Base-by-base conservation (phyloP, 2,113 vertebrate species). In the Varanus salvator region DNA sequence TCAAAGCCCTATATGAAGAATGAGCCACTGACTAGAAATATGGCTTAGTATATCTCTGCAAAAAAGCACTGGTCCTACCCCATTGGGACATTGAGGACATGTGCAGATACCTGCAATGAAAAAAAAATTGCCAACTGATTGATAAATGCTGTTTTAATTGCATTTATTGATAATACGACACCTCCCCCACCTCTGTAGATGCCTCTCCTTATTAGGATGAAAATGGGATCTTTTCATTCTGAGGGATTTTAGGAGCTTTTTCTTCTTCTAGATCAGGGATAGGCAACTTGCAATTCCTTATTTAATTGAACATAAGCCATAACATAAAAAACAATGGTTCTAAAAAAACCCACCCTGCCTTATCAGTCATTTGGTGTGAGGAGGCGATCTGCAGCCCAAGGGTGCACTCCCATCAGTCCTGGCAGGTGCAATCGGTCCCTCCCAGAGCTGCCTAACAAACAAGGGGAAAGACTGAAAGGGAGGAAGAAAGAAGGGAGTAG, bases 51-150 rank as follows among this genome's bases (percentile, higher is more conserved):
- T 74, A 27, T 60, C 14, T 60, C 44, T n/a, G 80, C 38, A 31
- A 17, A 12, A 57, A 93, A 94, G 92, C 92, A 88, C 87, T 89
- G 78, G 92, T 93, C 74, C 89, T 86, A 92, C 94, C 78, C 86
- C 90, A 96, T 78, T 87, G 91, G 80, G 91, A 90, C 93, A 91
- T 93, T 90, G 91, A 96, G 88, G 94, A 84, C 80, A 90, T 93
- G 80, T 88, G 87, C 91, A 80, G 77, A 60, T 89, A 86, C 78
- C 92, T 80, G 1, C 21, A 72, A 92, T 94, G 86, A 92, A 60
- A 66, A 83, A 76, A 52, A 44, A 44, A 44, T 44, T 44, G 38
- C 38, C 38, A 44, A 44, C 38, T 44, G 38, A 44, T 44, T 44
- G 38, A 44, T 44, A 44, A 44, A 44, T 44, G 38, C 52, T 88